Conservation (phyloP, 1,140 invertebrate species). For the Cotesia chilonis region DNA sequence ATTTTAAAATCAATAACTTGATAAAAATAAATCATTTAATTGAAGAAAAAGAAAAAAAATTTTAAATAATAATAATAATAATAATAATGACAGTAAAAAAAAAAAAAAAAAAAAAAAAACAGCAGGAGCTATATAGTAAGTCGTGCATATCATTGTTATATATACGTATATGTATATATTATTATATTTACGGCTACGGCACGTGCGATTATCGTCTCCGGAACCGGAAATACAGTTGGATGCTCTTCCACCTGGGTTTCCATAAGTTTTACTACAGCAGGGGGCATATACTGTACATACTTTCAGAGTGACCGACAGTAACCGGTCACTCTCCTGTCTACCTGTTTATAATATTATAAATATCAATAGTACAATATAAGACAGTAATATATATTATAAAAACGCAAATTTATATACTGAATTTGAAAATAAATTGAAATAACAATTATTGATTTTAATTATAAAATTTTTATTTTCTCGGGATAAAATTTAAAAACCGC, state of each 20-base stretch:
- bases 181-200: conserved; percentile 34
- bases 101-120: conserved; percentile 19
- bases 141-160: no score
- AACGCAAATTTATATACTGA: no score
- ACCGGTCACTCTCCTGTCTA: not conserved
- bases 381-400: no score
- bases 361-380: no score
- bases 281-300: conserved; percentile 26
- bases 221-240: conserved; percentile 63
- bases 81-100: no score
- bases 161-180: not conserved
- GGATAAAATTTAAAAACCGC: conserved; percentile 6
- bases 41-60: not conserved
- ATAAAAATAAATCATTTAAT: no score
- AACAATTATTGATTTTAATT: conserved; percentile 4
- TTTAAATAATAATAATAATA: conserved; percentile 3
- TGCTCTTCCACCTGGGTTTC: conserved; percentile 64
- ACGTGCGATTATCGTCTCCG: conserved; percentile 61
- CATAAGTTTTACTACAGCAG: conserved; percentile 38
- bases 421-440: no score
- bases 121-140: conserved; percentile 13
- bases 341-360: not conserved
- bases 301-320: conserved; percentile 25
- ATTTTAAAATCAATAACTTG: no score
- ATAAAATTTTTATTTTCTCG: not conserved